Conservation (phyloP, 2,888 invertebrate species). For the Congeria kusceri region DNA sequence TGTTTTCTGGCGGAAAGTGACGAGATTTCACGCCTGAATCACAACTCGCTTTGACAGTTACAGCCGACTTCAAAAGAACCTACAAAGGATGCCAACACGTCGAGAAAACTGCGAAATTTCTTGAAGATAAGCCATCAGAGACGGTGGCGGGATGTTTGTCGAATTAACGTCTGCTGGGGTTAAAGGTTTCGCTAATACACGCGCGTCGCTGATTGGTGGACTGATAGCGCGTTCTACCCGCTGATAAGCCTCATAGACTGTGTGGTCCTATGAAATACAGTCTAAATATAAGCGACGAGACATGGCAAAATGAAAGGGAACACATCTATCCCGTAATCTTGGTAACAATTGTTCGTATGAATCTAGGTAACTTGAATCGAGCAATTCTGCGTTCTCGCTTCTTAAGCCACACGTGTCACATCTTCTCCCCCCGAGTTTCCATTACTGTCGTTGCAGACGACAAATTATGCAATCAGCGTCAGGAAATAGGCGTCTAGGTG, state of each 20-base stretch:
- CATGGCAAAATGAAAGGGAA: not conserved
- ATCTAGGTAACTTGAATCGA: constrained; percentile 17
- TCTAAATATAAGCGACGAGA: not conserved
- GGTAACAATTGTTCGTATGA: not conserved
- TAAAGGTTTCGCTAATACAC: not conserved
- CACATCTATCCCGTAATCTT: not conserved
- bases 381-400: constrained; percentile 52
- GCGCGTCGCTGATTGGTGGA: not conserved
- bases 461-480: constrained; percentile 37
- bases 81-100: too few relatives aligned
- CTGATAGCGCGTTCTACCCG: not conserved
- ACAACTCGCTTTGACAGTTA: too few relatives aligned
- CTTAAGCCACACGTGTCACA: constrained; percentile 44
- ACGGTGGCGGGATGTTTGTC: constrained; percentile 5
- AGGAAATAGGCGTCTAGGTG: constrained; percentile 44
- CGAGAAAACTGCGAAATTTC: not conserved
- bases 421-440: constrained; percentile 30
- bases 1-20: too few relatives aligned
- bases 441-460: constrained; percentile 49
- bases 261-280: constrained; percentile 21
- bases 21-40: too few relatives aligned
- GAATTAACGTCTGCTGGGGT: constrained; percentile 17
- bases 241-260: constrained; percentile 22
- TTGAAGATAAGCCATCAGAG: constrained; percentile 29
- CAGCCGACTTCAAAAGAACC: too few relatives aligned